Base-by-base conservation (phyloP, 2,797 vertebrate species). In the Rhinophrynus dorsalis region DNA sequence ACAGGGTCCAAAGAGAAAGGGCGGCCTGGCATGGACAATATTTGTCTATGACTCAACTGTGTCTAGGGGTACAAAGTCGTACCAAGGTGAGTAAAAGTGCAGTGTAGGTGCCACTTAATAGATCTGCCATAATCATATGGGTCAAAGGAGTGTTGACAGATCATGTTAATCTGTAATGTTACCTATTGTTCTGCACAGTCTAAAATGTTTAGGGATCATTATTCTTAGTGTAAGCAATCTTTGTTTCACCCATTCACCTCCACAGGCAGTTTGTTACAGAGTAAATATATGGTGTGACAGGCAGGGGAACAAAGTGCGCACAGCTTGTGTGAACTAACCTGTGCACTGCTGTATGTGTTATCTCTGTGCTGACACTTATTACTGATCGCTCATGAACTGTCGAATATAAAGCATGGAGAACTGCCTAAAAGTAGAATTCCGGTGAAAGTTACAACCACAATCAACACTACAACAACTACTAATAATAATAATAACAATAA, bases 61-160 rank as follows among this genome's bases (percentile, higher is more conserved):
- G 69, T 27, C 2, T 18, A 27, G 52, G 74, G 74, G 38, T 63
- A 73, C 66, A 35, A 68, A 76, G 77, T 76, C 58, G 80, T 75
- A 73, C 50, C 74, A 77, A 81, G 77, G 74, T 77, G 80, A 84
- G 78, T 60, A 58, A 67, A 76, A 85, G 79, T 70, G 67, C 57
- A 74, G 29, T 59, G 73, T 76, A 82, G 72, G 75, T 79, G 80
- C 73, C 77, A 75, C 59, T 52, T 74, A 81, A 77, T 76, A 75
- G 81, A 80, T 79, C 67, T 77, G 71, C 63, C 77, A 51, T 70
- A 70, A 60, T 74, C 66, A 73, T 32, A 35, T 0, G 56, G 79
- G 74, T 78, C 76, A 77, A 78, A 82, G 75, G 77, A 74, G 23
- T 80, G 81, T 78, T 80, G 81, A 82, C 77, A 78, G 67, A 77